Conservation (phyloP, 2,888 invertebrate genomes). For the Acanthopleura granulata region DNA sequence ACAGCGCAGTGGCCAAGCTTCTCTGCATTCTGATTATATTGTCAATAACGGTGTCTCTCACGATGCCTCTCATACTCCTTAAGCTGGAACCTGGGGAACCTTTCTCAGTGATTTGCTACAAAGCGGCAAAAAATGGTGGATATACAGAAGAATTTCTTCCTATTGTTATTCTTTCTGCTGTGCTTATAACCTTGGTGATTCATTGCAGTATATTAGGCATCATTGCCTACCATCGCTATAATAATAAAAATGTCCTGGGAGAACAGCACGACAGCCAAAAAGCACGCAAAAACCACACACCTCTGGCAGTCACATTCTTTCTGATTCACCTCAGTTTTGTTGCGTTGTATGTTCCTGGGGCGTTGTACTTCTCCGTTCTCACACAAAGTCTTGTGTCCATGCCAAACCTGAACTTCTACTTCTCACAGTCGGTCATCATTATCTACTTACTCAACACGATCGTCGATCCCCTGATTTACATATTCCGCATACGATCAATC, state of each 20-base stretch:
- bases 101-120: neutral
- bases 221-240: neutral
- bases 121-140: neutral
- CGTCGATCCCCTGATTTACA: slow-evolving; percentile 3
- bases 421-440: neutral
- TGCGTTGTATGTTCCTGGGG: neutral
- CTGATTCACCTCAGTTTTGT: neutral
- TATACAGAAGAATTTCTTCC: neutral
- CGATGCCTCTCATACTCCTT: no score
- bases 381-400: neutral
- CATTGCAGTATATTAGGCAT: neutral
- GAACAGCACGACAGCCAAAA: neutral
- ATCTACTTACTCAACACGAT: neutral
- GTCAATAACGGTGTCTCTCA: no score
- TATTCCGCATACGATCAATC: neutral
- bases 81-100: neutral
- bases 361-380: neutral
- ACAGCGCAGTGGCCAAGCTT: neutral
- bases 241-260: neutral
- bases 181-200: neutral
- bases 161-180: neutral
- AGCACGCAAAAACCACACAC: neutral
- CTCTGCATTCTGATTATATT: no score
- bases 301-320: neutral
- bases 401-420: neutral